Evolutionary conservation across 2,797 vertebrate species (phyloP), one percentile per base, ranked within the genome.

Genomic region (Graptemys geographica): DNA sequence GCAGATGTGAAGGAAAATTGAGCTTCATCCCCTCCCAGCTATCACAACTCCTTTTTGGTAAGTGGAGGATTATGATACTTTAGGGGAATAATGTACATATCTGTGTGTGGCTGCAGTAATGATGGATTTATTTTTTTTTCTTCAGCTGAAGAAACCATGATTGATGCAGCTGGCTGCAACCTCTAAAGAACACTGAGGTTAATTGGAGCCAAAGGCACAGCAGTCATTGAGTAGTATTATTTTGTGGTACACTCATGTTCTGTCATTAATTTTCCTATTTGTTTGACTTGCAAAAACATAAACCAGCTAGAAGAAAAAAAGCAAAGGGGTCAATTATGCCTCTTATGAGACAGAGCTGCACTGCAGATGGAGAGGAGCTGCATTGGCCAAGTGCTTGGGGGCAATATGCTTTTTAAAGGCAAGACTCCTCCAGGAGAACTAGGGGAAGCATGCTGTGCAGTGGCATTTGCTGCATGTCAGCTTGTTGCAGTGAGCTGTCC

Each of bases 261-360:
- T 87, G 79, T 82, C 92, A 95, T 95, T 97, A 95, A 97, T 97
- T 98, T 97, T 95, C 81, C 72, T 95, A 95, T 92, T 96, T 96
- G 90, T 96, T 95, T 92, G 92, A 91, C 79, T 96, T 37, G 93
- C 23, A 94, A 95, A 95, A 96, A 86, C 15, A 82, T 9, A 11
- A 37, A 49, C 74, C 55, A 62, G 92, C 93, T 81, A 94, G 37
- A 95, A 82, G 7, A 56, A 83, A 80, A 94, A 82, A 83, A 37
- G 55, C 41, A 53, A 96, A 95, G 52, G 65, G 65, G 41, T 91
- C 65, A 94, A 76, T 96, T 97, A 94, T 88, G 85, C 91, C 78
- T 89, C 88, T 94, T 88, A 74, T 49, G 85, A 95, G 83, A 72
- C 72, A 94, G 69, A 69, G 79, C 44, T 79, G 37, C 33, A 83